These are phyloP conservation scores for Drymodes brunneopygia DNA, from an alignment of 2,113 vertebrate species.

Conservation along the genomic window DNA sequence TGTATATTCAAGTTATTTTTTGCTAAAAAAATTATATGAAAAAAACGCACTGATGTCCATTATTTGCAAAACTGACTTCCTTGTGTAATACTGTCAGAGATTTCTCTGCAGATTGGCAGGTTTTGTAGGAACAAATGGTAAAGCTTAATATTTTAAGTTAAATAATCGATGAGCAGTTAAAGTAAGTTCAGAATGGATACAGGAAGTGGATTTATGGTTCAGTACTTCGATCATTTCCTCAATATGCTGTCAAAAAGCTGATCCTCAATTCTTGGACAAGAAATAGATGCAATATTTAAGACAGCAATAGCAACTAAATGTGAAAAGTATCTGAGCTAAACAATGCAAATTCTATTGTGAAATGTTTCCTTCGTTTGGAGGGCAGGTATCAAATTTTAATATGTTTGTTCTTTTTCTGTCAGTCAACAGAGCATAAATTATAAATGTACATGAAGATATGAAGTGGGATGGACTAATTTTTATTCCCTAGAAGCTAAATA, in stretches of 20 bases:
- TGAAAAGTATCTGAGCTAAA: constrained; percentile 18
- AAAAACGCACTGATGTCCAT: background rate
- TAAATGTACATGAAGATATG: background rate
- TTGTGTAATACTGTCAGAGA: background rate
- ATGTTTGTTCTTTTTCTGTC: constrained; percentile 32
- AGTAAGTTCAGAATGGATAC: background rate
- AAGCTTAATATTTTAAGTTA: background rate
- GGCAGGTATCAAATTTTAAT: constrained; percentile 58
- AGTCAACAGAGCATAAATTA: constrained; percentile 42
- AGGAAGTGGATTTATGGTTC: background rate
- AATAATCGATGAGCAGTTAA: background rate
- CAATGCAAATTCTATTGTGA: constrained; percentile 8
- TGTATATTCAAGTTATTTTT: background rate
- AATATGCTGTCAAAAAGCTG: constrained; percentile 3
- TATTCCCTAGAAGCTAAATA: background rate
- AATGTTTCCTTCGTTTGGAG: constrained; percentile 18
- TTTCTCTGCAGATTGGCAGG: background rate
- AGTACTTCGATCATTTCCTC: background rate
- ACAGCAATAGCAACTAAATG: constrained; percentile 2
- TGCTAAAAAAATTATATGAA: background rate
- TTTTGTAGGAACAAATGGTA: background rate
- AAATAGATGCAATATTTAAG: constrained; percentile 19
- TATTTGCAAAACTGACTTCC: background rate
- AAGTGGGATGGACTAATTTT: background rate
- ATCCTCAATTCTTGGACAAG: background rate